Percentiles rank a stretch among this genome's conserved stretches.
phyloP scores from a whole-genome alignment of 2,113 vertebrate genomes.

The Xyliphius kryptos region DNA sequence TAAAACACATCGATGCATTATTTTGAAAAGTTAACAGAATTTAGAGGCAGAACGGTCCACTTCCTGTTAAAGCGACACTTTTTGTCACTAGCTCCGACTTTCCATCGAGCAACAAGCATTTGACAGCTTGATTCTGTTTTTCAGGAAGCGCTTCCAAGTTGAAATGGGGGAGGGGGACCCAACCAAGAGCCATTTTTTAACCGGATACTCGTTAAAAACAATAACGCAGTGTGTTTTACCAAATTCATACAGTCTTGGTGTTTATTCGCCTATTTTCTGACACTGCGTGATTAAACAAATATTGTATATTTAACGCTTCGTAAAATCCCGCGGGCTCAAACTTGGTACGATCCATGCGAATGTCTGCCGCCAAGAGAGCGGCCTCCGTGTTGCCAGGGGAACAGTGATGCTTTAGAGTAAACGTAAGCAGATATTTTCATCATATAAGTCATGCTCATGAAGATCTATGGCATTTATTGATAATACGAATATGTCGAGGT shows the following conservation, averaged over 20 bases:
- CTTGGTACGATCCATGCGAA: constrained; percentile 27
- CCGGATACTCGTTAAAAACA: no score
- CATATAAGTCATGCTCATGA: no score
- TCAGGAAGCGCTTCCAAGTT: constrained; percentile 26
- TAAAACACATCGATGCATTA: no score
- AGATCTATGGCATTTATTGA: no score
- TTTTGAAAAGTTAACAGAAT: no score
- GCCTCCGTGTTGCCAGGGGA: constrained; percentile 31
- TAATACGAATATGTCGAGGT: no score
- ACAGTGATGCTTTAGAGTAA: constrained; percentile 37
- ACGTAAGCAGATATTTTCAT: constrained; percentile 30
- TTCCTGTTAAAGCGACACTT: constrained; percentile 20
- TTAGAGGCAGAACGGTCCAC: neutral
- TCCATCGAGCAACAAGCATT: constrained; percentile 37
- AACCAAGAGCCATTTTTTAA: no score
- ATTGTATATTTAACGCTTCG: neutral
- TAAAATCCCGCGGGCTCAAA: constrained; percentile 1
- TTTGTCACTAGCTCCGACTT: constrained; percentile 18
- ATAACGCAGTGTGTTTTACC: no score
- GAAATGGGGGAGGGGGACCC: neutral
- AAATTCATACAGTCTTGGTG: neutral
- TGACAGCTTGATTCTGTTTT: constrained; percentile 36
- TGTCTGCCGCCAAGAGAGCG: constrained; percentile 30
- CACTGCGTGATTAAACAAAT: no score
- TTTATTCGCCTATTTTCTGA: neutral